Base-by-base conservation (phyloP, 1,140 invertebrate species). In the Ostrea edulis region DNA sequence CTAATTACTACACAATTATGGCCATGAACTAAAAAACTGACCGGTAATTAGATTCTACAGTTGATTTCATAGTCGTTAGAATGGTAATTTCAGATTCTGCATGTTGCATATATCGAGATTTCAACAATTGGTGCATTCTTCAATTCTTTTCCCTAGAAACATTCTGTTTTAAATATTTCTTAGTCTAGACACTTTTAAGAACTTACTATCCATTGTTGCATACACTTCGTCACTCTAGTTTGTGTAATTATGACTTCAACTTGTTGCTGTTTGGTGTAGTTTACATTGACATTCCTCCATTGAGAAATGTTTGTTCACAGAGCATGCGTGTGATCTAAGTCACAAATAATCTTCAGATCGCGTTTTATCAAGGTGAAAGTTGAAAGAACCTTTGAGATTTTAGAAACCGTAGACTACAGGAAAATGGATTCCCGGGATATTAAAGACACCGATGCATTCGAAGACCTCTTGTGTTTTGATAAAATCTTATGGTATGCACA, bases 201-300 rank as follows among this genome's bases (percentile, higher is more conserved):
- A 77, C 68, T 77, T 77, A 77, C 68, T 77, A 77, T 77, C 68
- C 68, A 77, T 77, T 77, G 14, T 9, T 77, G 22, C 68, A 12
- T 14, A 29, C 35, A 14, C 25, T 77, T 14, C 29, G 68, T 77
- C 25, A 12, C 25, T 35, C 25, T 12, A 11, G 8, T 29, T 17
- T 17, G 68, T 17, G 65, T 35, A 9, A 35, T 77, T 44, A 35
- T 77, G 29, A 77, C 68, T 77, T 77, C 68, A 77, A 77, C 53
- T 83, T 83, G 82, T 83, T 83, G 82, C 81, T 88, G 87, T 88
- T 88, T 77, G 55, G 51, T 17, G 68, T 83, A 88, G 87, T 88
- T 88, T 88, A 88, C 87, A 88, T 88, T 88, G 81, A 88, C 87
- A 88, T 88, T 88, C 87, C 87, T 68, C 87, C 87, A 88, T 88